Conservation (phyloP, 2,113 vertebrate species). For the Grallaria varia region DNA sequence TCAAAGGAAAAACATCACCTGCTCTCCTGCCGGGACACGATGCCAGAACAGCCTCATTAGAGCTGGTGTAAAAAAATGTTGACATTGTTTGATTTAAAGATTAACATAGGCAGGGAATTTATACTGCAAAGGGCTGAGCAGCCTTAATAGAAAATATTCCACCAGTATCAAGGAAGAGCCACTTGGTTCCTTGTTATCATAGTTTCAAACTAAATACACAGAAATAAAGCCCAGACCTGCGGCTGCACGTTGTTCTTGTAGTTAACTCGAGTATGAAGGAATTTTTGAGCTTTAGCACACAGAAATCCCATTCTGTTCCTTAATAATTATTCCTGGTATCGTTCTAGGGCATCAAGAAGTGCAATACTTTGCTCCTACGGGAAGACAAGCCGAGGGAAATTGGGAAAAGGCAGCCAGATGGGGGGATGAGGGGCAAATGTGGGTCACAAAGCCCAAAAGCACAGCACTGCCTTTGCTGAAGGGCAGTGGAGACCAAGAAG, state of each 20-base stretch:
- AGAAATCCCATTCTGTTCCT: background rate
- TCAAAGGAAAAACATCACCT: conserved; percentile 67
- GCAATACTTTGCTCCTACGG: background rate
- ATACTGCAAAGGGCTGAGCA: background rate
- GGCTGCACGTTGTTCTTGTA: background rate
- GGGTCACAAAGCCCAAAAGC: background rate
- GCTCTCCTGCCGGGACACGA: conserved; percentile 36
- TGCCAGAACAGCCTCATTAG: conserved; percentile 57
- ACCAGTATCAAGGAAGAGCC: background rate
- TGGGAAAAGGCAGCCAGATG: background rate
- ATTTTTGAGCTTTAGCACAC: background rate
- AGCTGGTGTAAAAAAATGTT: conserved; percentile 16
- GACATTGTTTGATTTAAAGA: conserved; percentile 54
- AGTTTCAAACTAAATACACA: background rate
- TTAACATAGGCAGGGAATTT: conserved; percentile 3
- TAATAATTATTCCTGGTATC: background rate
- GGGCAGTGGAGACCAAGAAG: background rate
- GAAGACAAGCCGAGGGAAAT: background rate
- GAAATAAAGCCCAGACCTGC: background rate
- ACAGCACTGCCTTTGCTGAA: background rate
- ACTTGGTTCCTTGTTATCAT: background rate
- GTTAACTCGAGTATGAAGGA: background rate
- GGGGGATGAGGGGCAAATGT: background rate
- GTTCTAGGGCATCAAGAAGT: background rate
- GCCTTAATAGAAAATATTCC: conserved; percentile 1